These are phyloP conservation scores for Tinea semifulvella DNA, from an alignment of 2,888 invertebrate species.

Conservation along the genomic window DNA sequence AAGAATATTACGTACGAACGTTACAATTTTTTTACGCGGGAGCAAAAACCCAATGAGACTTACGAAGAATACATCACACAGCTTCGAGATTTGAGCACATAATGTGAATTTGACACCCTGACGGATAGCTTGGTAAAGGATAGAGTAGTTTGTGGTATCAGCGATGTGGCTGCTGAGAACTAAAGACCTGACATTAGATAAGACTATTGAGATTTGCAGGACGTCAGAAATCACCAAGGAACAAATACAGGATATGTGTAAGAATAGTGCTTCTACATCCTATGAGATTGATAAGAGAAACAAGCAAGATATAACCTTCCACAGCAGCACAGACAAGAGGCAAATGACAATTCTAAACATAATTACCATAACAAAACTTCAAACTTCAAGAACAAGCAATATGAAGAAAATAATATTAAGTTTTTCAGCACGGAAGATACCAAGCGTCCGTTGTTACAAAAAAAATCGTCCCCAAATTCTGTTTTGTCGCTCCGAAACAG, in stretches of 20 bases:
- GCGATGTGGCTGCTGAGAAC: background rate
- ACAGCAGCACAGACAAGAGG: background rate
- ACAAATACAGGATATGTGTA: background rate
- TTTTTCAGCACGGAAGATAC: too few relatives aligned
- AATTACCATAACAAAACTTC: background rate
- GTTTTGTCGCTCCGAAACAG: too few relatives aligned
- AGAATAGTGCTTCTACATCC: background rate
- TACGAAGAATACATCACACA: background rate
- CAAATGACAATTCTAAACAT: background rate
- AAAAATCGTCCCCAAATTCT: too few relatives aligned
- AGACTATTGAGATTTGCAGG: too few relatives aligned
- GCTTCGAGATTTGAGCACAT: background rate
- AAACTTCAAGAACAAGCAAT: background rate
- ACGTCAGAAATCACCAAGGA: conserved; percentile 19
- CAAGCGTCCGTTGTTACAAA: too few relatives aligned
- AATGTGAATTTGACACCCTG: background rate
- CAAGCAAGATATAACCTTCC: background rate
- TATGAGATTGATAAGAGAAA: background rate
- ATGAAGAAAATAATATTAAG: background rate
- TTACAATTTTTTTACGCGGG: background rate
- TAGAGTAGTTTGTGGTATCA: background rate
- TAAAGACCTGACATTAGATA: conserved; percentile 15
- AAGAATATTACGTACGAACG: conserved; percentile 7
- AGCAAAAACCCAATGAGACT: background rate
- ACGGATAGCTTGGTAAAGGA: background rate